Base-by-base conservation (phyloP, 2,888 invertebrate genomes). In the Hirtodrosophila duncani region DNA sequence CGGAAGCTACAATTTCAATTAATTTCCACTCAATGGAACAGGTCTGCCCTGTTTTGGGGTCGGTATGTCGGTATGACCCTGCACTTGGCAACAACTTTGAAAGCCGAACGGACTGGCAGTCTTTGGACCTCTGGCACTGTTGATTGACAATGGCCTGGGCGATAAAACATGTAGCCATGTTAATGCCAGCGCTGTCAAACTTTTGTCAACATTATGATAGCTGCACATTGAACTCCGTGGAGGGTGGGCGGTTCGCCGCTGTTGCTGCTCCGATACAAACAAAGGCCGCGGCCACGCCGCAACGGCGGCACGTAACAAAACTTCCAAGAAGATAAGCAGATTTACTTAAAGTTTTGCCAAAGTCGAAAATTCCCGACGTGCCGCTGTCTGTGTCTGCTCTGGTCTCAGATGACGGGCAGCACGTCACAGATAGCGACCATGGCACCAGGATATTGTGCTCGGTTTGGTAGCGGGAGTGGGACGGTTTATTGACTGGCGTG, bases 241-340 rank as follows among this genome's bases (percentile, higher is more conserved):
- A 13, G 10, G 23, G 17, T 23, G 26, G 5, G 11, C 11, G 20
- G 8, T 13, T 3, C 9, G 6, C 5, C 3, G 3, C 2, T 14
- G 23, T 20, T 5, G 11, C 11, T 13, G 23, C 4, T 27, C 39
- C 36, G 33, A 50, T 63, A n/a, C n/a, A n/a, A 67, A 64, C 68
- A 67, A 70, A 79, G 58, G 62, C 59, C 60, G 64, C 36, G 39
- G 20, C 44, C 33, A 43, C 62, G 77, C 68, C 77, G 65, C 55
- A 68, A 66, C 75, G 83, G 67, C 82, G 81, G 81, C 83, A 83
- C 83, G 83, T 83, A 83, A 58, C 72, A 53, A 64, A 77, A 71
- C 41, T 56, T 75, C 72, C 59, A 71, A 70, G 63, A 65, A 78
- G 83, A 83, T 83, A 82, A 83, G 80, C 75, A 71, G 80, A 83